A percentile compares a stretch with the other conserved stretches of the same genome.
phyloP scores from a whole-genome alignment of 2,888 invertebrate genomes.

The Malthinus flaveolus region DNA sequence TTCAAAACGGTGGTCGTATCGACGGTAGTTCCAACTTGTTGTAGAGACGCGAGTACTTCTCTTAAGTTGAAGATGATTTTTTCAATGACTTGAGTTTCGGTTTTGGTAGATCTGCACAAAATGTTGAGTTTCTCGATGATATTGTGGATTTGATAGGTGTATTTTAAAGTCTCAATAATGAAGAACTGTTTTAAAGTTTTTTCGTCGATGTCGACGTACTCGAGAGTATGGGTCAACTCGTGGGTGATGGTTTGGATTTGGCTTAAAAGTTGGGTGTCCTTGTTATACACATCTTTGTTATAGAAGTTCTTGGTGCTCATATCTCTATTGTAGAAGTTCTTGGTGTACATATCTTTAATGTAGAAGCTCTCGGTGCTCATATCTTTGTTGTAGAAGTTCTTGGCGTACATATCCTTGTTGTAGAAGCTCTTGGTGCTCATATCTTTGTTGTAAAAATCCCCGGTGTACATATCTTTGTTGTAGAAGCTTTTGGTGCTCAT shows the following conservation, averaged over 20 bases:
- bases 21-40: conserved; percentile 11
- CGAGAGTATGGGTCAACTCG: conserved; percentile 5
- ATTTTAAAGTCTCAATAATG: conserved; percentile 5
- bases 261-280: neutral
- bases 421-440: neutral
- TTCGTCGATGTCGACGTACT: conserved; percentile 3
- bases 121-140: conserved; percentile 11
- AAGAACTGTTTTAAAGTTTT: conserved; percentile 14
- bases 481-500: neutral
- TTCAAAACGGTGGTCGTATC: conserved; percentile 6
- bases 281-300: too few species aligned
- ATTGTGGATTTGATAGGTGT: conserved; percentile 3
- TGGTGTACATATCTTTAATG: too few species aligned
- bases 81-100: neutral
- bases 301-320: conserved; percentile 7
- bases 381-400: too few species aligned
- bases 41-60: conserved; percentile 2
- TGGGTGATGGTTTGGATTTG: conserved; percentile 14
- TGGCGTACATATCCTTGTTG: too few species aligned
- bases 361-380: too few species aligned
- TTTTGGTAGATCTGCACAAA: neutral
- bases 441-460: neutral
- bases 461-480: too few species aligned
- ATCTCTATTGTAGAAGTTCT: conserved; percentile 12
- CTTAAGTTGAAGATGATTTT: neutral